Percentiles rank a stretch among this genome's conserved stretches.
These are phyloP conservation scores for Drosophila anomelani DNA, from an alignment of 2,888 invertebrate species.

Conservation along the genomic window DNA sequence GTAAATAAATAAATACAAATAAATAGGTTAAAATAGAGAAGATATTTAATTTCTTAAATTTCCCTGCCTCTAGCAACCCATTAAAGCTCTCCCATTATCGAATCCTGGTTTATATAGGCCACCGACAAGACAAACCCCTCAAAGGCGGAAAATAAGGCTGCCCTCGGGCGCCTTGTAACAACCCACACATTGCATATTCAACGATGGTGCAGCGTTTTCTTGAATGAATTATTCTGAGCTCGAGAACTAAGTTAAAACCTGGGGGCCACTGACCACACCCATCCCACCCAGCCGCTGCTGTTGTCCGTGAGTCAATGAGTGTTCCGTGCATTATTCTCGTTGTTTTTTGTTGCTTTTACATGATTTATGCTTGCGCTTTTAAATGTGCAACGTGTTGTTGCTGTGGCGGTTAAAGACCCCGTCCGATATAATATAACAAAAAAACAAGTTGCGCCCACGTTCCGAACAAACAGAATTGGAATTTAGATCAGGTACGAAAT, in stretches of 20 bases:
- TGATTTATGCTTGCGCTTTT: conserved; percentile 50
- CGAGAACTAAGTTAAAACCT: conserved; percentile 45
- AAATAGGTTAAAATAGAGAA: too few species aligned
- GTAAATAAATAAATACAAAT: too few species aligned
- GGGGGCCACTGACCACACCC: conserved; percentile 75
- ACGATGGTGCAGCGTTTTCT: conserved; percentile 61
- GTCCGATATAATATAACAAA: conserved; percentile 8
- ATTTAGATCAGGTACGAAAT: conserved; percentile 28
- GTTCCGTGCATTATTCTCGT: conserved; percentile 29
- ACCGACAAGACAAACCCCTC: neutral
- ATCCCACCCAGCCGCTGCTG: conserved; percentile 19
- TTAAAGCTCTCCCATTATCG: neutral
- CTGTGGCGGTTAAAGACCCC: conserved; percentile 64
- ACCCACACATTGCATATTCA: conserved; percentile 68
- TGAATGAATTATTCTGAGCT: conserved; percentile 73
- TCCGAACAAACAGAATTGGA: conserved; percentile 7
- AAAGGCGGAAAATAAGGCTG: neutral
- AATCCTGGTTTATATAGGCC: neutral
- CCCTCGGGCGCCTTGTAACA: neutral
- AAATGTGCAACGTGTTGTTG: conserved; percentile 44
- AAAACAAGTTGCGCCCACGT: conserved; percentile 32
- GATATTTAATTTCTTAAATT: too few species aligned
- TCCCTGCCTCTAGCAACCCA: too few species aligned
- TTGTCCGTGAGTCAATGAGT: conserved; percentile 30
- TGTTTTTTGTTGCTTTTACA: conserved; percentile 34